These are phyloP conservation scores for Eriocheir sinensis DNA, from an alignment of 1,140 invertebrate species.

Conservation along the genomic window DNA sequence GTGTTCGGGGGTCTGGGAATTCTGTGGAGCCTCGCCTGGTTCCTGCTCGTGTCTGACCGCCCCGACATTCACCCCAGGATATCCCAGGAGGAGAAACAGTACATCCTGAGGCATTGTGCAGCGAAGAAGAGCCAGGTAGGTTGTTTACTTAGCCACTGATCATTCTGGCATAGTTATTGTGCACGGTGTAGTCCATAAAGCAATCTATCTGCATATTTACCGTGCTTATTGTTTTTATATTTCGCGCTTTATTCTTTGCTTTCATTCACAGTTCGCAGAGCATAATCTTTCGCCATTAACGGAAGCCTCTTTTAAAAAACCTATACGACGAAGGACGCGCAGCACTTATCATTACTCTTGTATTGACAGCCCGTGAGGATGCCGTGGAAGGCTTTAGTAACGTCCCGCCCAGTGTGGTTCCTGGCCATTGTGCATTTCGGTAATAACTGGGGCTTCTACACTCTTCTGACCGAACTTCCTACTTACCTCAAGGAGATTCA, in stretches of 20 bases:
- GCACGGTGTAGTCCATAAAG: too few relatives aligned
- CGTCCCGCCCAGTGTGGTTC: conserved; percentile 35
- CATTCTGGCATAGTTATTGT: too few relatives aligned
- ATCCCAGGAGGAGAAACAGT: conserved; percentile 86
- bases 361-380: conserved; percentile 23
- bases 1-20: conserved; percentile 36
- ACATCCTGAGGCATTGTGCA: conserved; percentile 61
- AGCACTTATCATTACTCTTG: too few relatives aligned
- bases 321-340: too few relatives aligned
- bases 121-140: conserved; percentile 32
- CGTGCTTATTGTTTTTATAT: too few relatives aligned
- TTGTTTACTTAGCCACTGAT: too few relatives aligned
- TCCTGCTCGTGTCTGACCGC: conserved; percentile 91
- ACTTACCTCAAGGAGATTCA: conserved; percentile 63
- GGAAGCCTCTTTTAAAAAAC: too few relatives aligned
- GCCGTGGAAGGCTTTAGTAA: conserved; percentile 50
- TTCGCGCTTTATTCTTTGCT: too few relatives aligned
- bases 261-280: too few relatives aligned
- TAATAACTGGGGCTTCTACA: conserved; percentile 61
- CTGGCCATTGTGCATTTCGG: conserved; percentile 32
- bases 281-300: too few relatives aligned
- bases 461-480: conserved; percentile 57
- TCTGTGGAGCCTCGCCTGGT: conserved; percentile 87
- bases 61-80: conserved; percentile 94
- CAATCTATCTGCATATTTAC: too few relatives aligned